These are phyloP conservation scores for Chitala chitala DNA, from an alignment of 2,113 vertebrate species.

Conservation along the genomic window DNA sequence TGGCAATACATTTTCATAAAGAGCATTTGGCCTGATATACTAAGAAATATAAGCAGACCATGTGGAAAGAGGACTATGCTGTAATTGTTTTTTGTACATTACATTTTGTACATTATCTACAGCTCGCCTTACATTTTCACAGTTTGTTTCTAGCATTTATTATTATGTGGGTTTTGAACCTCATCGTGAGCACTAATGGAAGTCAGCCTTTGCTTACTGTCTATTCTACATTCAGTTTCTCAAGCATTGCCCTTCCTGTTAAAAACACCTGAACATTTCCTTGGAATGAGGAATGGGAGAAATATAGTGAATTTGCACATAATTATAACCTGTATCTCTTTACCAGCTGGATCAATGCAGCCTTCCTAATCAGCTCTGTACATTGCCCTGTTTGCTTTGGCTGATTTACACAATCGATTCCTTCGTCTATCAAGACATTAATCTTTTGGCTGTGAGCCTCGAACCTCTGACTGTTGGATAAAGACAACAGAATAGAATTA, in stretches of 20 bases:
- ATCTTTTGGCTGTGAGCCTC: background rate
- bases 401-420: conserved; percentile 18
- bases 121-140: background rate
- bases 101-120: too few relatives aligned
- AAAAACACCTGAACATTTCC: background rate
- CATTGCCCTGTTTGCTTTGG: conserved; percentile 11
- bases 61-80: background rate
- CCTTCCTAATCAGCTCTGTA: conserved; percentile 25
- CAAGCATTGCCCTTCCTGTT: background rate
- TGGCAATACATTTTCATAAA: too few relatives aligned
- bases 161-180: background rate
- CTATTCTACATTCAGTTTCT: background rate
- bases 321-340: conserved; percentile 21
- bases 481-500: background rate
- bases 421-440: conserved; percentile 14
- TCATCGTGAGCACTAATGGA: background rate
- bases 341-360: conserved; percentile 15
- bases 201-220: background rate
- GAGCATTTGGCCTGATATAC: background rate
- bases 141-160: background rate
- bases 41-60: background rate
- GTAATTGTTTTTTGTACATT: background rate
- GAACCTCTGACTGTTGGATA: background rate
- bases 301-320: conserved; percentile 11
- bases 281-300: background rate